phyloP scores from a whole-genome alignment of 2,113 vertebrate species.

The Epinephelus moara region DNA sequence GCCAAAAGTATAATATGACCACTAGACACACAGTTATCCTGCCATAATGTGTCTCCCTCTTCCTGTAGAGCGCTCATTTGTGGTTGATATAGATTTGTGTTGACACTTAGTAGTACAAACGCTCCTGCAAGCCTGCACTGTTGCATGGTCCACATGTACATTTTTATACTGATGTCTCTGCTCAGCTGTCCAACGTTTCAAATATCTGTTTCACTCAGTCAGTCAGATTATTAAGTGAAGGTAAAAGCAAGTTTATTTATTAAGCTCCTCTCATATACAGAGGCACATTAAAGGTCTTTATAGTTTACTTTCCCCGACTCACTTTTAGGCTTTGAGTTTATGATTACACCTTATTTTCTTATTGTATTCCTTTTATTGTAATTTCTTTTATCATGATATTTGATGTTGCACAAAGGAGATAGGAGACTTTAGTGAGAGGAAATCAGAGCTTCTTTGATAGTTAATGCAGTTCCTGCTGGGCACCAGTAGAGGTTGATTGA shows the following conservation, averaged over 20 bases:
- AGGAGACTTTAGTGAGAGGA: neutral
- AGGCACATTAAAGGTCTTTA: neutral
- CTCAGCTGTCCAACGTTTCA: neutral
- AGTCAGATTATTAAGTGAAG: neutral
- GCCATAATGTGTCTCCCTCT: neutral
- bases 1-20: neutral
- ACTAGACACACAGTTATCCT: neutral
- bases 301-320: neutral
- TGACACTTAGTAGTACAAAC: neutral
- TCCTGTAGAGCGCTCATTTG: neutral
- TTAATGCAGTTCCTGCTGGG: slow-evolving; percentile 15
- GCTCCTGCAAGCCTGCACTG: neutral
- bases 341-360: neutral
- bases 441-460: neutral
- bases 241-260: neutral
- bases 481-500: slow-evolving; percentile 32
- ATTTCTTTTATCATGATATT: neutral
- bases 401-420: too few relatives aligned
- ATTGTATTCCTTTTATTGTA: neutral
- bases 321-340: neutral
- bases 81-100: slow-evolving; percentile 24
- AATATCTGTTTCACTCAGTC: neutral
- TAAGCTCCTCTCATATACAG: neutral
- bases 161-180: rapidly evolving
- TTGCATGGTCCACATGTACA: neutral